Conservation (phyloP, 2,888 invertebrate species). For the Lasioglossum pauxillum region DNA sequence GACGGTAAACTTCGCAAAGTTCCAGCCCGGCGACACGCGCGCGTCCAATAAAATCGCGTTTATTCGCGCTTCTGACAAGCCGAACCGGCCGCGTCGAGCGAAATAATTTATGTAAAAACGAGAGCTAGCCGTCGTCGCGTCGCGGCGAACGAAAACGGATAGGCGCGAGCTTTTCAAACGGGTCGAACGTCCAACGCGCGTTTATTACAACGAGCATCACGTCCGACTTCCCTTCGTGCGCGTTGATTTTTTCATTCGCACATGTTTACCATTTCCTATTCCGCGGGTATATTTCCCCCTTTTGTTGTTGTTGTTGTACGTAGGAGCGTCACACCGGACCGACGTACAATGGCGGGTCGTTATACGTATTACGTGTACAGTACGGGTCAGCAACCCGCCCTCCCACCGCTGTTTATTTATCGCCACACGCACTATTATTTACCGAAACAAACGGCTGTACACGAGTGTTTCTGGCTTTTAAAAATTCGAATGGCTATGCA, state of each 20-base stretch:
- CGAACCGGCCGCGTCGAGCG: neutral
- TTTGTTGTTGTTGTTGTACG: constrained; percentile 4
- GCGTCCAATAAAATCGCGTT: constrained; percentile 9
- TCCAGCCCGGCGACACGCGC: neutral
- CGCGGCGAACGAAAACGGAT: neutral
- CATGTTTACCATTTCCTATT: constrained; percentile 43
- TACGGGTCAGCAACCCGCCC: constrained; percentile 21
- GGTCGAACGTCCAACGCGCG: neutral
- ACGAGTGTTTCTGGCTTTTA: constrained; percentile 66
- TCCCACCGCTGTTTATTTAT: constrained; percentile 53
- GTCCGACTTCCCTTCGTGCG: constrained; percentile 5
- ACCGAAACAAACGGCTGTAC: constrained; percentile 62
- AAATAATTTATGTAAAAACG: constrained; percentile 30
- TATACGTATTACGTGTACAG: constrained; percentile 48
- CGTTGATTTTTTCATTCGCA: neutral
- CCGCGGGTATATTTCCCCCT: constrained; percentile 31
- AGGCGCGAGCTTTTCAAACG: constrained; percentile 3
- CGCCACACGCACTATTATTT: constrained; percentile 54
- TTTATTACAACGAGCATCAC: constrained; percentile 13
- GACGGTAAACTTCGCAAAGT: constrained; percentile 8
- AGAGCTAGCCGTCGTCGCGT: neutral
- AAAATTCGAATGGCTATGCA: constrained; percentile 62
- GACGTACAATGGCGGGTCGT: constrained; percentile 46
- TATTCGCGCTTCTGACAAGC: neutral
- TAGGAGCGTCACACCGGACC: constrained; percentile 29